Evolutionary conservation across 2,113 vertebrate genomes (phyloP).

Genomic region (Nerophis lumbriciformis): DNA sequence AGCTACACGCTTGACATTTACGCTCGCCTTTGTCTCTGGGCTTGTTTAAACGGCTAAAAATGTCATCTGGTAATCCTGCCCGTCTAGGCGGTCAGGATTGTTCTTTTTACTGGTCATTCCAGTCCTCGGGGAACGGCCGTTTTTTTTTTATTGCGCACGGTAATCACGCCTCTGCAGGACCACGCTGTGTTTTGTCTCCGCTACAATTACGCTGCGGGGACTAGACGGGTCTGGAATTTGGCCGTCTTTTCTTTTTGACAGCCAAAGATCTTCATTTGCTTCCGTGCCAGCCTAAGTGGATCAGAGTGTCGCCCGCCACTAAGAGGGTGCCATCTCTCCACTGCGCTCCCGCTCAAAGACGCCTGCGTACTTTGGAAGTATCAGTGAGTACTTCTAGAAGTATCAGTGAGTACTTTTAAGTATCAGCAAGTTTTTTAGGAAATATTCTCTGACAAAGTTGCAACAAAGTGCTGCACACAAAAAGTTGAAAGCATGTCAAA

Average conservation of each 20-base stretch:
- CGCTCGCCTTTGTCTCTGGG: constrained; percentile 31
- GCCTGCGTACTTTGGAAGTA: too few species aligned
- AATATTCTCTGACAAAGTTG: too few species aligned
- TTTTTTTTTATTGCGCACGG: too few species aligned
- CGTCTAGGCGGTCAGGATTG: constrained; percentile 37
- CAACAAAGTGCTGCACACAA: too few species aligned
- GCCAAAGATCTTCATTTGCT: constrained; percentile 31
- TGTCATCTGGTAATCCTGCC: constrained; percentile 60
- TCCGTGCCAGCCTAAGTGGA: constrained; percentile 29
- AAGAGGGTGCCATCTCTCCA: background rate
- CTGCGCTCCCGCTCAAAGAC: too few species aligned
- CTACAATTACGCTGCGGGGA: background rate
- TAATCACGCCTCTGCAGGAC: too few species aligned
- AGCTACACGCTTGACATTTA: constrained; percentile 51
- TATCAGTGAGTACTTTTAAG: too few species aligned
- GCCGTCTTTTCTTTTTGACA: constrained; percentile 31
- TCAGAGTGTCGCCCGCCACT: constrained; percentile 9
- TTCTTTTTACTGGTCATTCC: background rate
- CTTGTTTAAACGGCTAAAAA: constrained; percentile 59
- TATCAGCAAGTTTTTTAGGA: too few species aligned
- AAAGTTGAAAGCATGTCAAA: too few species aligned
- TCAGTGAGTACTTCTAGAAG: too few species aligned
- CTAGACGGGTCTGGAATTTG: background rate
- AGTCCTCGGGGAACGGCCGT: background rate
- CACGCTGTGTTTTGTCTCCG: too few species aligned